A percentile compares a stretch with the other conserved stretches of the same genome.
Conservation (phyloP, 2,888 invertebrate species). For the Caenorhabditis plicata region DNA sequence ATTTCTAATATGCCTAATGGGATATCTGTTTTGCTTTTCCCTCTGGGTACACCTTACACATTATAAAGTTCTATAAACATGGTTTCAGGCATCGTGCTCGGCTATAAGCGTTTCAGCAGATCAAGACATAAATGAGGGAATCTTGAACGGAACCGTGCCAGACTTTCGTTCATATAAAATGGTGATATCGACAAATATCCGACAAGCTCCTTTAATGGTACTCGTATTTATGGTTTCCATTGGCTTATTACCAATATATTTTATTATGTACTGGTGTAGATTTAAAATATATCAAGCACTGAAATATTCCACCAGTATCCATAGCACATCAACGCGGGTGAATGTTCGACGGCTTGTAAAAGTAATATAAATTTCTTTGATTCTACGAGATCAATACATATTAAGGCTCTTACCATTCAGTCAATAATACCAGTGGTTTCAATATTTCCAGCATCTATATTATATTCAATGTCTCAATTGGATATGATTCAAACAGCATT, state of each 20-base stretch:
- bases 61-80: too few relatives aligned
- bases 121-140: constrained; percentile 1
- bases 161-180: constrained; percentile 15
- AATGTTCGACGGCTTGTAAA: constrained; percentile 18
- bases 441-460: constrained; percentile 20
- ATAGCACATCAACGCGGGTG: constrained; percentile 21
- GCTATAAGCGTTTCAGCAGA: constrained; percentile 1
- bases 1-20: constrained; percentile 9
- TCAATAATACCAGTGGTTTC: constrained; percentile 24
- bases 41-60: too few relatives aligned
- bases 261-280: constrained; percentile 30
- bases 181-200: constrained; percentile 17
- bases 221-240: constrained; percentile 7
- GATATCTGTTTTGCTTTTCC: constrained; percentile 18
- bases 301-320: constrained; percentile 14
- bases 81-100: constrained; percentile 7
- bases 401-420: constrained; percentile 26
- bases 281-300: constrained; percentile 17
- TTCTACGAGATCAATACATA: neutral
- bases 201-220: constrained; percentile 13
- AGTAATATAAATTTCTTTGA: constrained; percentile 3
- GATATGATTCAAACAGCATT: constrained; percentile 11
- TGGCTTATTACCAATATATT: constrained; percentile 17
- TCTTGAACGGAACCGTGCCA: constrained; percentile 8
- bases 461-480: constrained; percentile 16